These are phyloP conservation scores for Diabrotica undecimpunctata DNA, from an alignment of 1,140 invertebrate genomes.

Conservation along the genomic window DNA sequence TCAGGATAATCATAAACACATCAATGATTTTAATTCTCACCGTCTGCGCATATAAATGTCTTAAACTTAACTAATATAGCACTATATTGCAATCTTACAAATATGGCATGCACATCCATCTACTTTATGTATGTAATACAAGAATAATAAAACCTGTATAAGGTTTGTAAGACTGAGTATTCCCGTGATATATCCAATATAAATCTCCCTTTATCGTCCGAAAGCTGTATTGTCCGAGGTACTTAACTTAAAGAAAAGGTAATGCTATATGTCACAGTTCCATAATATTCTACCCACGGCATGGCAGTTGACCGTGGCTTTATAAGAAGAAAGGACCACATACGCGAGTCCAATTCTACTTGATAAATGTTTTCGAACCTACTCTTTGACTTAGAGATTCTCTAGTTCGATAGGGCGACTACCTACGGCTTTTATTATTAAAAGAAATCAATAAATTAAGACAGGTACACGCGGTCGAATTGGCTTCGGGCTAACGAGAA, in stretches of 20 bases:
- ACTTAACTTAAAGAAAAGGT: background rate
- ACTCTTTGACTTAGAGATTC: background rate
- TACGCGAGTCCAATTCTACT: background rate
- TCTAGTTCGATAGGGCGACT: conserved; percentile 1
- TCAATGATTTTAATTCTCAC: no score
- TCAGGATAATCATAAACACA: no score
- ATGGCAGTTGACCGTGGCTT: background rate
- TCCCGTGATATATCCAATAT: no score
- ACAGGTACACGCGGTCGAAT: conserved; percentile 5
- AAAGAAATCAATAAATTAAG: conserved; percentile 1
- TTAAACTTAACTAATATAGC: no score
- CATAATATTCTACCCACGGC: background rate
- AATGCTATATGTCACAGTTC: background rate
- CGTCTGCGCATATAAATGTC: no score
- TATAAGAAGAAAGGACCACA: background rate
- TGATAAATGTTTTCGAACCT: conserved; percentile 3
- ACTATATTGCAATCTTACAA: no score
- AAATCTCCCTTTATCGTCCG: no score
- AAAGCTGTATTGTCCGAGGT: background rate
- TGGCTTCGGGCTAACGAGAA: conserved; percentile 2
- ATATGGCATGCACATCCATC: no score
- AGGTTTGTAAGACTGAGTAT: no score
- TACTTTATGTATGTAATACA: no score
- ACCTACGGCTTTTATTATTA: conserved; percentile 2
- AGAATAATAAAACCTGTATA: no score